Base-by-base conservation (phyloP, 1,140 invertebrate genomes). In the Elymnias hypermnestra region DNA sequence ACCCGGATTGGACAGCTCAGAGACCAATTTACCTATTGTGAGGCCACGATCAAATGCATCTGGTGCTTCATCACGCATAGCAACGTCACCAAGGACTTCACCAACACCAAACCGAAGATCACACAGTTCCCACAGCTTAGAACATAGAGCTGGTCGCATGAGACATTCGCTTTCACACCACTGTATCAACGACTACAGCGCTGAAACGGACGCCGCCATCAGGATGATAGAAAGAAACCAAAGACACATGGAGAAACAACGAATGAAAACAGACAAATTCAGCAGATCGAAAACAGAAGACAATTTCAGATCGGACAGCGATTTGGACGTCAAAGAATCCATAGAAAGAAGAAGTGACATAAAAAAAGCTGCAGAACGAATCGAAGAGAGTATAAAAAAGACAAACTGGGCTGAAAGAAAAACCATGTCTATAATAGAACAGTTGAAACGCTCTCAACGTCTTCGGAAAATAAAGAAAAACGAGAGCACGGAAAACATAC, bases 1-100 rank as follows among this genome's bases (percentile, higher is more conserved):
- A 12, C 88, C 91, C 0, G 89, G 89, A n/a, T 65, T 90, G 2
- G 89, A 89, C 33, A 69, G 86, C 0, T 84, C 85, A 14, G 86
- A 87, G 36, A 58, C 64, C 12, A 79, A 83, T 46, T 61, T 88
- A 9, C 75, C 87, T 3, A 72, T 88, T 9, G 73, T 87, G 33
- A 58, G 88, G 49, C 88, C 88, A 8, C 78, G 86, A 28, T 89
- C 88, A 15, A 88, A 88, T 53, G 75, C 87, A 28, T 89, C 88
- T 0, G 88, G 88, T 38, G 87, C 88, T 0, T 88, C 88, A 0
- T 88, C 71, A 51, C 81, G 52, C 70, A 67, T 37, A 63, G 83
- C 71, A 57, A 72, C 35, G 51, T 88, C 64, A 47, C 88, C 62
- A 37, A 61, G 63, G 10, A 63, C 63, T 1, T 69, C 72, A 1